Conservation (phyloP, 2,888 invertebrate species). For the Poecilobothrus nobilitatus region DNA sequence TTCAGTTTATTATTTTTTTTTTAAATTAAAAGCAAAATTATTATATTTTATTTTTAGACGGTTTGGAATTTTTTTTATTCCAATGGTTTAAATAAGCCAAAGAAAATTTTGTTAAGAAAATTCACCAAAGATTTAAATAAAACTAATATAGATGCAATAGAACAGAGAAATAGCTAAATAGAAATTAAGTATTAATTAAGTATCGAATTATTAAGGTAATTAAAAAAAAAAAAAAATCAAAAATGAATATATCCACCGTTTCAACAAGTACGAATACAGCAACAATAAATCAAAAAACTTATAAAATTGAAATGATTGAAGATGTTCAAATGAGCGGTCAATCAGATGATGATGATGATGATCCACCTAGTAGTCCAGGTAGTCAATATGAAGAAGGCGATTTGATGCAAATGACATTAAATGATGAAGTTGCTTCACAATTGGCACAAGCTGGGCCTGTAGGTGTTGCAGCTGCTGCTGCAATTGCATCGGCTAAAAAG, state of each 20-base stretch:
- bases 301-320: constrained; percentile 64
- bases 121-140: neutral
- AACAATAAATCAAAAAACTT: constrained; percentile 38
- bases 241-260: constrained; percentile 40
- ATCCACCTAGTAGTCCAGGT: constrained; percentile 70
- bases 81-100: neutral
- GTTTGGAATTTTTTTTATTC: neutral
- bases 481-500: constrained; percentile 91
- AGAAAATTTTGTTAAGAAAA: neutral
- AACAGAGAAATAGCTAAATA: neutral
- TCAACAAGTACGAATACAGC: constrained; percentile 34
- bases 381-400: constrained; percentile 76
- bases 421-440: constrained; percentile 92
- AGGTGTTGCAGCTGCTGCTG: constrained; percentile 93
- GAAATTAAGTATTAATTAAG: neutral
- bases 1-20: neutral
- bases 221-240: constrained; percentile 18
- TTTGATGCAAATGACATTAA: constrained; percentile 74
- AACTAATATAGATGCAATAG: neutral
- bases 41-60: neutral
- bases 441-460: constrained; percentile 92
- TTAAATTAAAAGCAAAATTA: neutral
- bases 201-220: constrained; percentile 19
- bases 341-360: constrained; percentile 76
- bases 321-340: constrained; percentile 53